Evolutionary conservation across 2,888 invertebrate genomes (phyloP), one percentile per base, ranked within the genome.

Genomic region (Thereva unica): DNA sequence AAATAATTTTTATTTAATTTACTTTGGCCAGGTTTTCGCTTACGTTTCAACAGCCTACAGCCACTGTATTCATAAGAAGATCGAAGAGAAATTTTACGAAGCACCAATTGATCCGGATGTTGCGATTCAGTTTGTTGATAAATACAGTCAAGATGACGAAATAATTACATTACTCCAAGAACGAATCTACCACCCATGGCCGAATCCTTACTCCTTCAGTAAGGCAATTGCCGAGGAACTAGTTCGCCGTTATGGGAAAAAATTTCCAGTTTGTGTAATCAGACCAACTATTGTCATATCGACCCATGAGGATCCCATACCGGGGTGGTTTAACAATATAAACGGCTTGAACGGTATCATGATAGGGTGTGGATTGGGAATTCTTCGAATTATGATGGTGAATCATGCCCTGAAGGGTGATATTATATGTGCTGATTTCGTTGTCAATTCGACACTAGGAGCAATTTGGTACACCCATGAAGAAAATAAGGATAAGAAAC

Each of bases 31-130:
- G 74, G 71, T 71, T 4, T 72, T 75, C 59, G 53, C 71, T 12
- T 75, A 75, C 49, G 73, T 76, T 57, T 76, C 76, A 4, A 76
- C 76, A 0, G 75, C 74, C 2, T 75, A 70, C 47, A 75, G 74
- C 45, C 67, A 75, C 49, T 71, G 73, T 59, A 53, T 57, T 12
- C 61, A 64, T 2, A 37, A 8, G 0, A 37, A 64, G 8, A 67
- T 74, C 4, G 71, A 73, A 12, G 75, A 75, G 64, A 70, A 71
- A 68, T 74, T 74, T 49, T 76, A 75, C 64, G 56, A 69, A 1
- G n/a, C 71, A 3, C 71, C 73, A 1, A 49, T 74, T 1, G 73
- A 75, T 65, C 74, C 75, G 1, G 70, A 72, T 12, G 34, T 68
- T 4, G 71, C 74, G 68, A 73, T 76, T 3, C 66, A 68, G 52